Evolutionary conservation across 2,113 vertebrate species (phyloP).

Genomic region (Apteryx mantelli): DNA sequence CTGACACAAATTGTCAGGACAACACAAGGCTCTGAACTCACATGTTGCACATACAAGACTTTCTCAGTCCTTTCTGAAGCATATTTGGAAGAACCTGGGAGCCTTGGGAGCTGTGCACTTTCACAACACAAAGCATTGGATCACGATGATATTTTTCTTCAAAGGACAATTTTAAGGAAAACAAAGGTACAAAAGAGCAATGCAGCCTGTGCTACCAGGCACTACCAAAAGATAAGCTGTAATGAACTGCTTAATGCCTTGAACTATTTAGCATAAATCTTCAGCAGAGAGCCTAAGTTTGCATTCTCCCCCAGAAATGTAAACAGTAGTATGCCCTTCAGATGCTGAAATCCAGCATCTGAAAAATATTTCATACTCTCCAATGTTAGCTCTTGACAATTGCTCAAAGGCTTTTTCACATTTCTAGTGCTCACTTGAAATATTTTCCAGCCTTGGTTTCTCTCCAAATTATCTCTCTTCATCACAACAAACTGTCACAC

Average conservation of each 20-base stretch:
- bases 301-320: background rate
- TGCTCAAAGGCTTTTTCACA: background rate
- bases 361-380: background rate
- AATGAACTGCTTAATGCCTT: background rate
- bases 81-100: background rate
- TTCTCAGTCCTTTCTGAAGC: background rate
- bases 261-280: background rate
- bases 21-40: background rate
- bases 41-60: background rate
- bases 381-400: background rate
- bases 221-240: background rate
- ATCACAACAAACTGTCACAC: slow-evolving; percentile 63
- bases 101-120: background rate
- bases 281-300: background rate
- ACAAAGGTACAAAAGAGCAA: background rate
- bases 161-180: background rate
- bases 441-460: slow-evolving; percentile 35
- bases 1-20: background rate
- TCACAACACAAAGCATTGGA: background rate
- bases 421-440: slow-evolving; percentile 23
- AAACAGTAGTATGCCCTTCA: background rate
- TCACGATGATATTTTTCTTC: background rate
- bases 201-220: background rate
- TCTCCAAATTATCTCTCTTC: slow-evolving; percentile 30
- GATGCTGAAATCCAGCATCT: background rate